phyloP scores from a whole-genome alignment of 2,888 invertebrate genomes.

The Oxyteleia sp. region DNA sequence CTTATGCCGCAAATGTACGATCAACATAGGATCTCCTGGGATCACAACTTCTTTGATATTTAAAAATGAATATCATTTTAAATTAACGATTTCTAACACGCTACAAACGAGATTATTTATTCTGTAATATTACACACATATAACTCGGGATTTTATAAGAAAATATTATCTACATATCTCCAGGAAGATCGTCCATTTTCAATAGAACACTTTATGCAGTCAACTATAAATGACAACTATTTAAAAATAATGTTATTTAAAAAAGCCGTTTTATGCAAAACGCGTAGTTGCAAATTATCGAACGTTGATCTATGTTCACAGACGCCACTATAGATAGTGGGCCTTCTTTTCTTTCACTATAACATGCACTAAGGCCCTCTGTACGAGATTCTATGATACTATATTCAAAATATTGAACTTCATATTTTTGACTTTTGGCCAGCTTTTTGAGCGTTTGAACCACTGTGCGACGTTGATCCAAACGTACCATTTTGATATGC shows the following conservation, averaged over 20 bases:
- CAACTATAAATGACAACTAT: slow-evolving; percentile 2
- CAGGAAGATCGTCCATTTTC: not conserved
- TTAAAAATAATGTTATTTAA: not conserved
- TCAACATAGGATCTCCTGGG: slow-evolving; percentile 2
- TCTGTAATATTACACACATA: not conserved
- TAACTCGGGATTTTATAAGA: not conserved
- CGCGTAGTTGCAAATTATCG: not conserved
- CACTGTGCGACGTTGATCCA: too few species aligned
- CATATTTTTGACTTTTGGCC: slow-evolving; percentile 6
- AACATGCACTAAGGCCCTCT: not conserved
- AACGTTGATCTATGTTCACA: not conserved
- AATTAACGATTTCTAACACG: not conserved
- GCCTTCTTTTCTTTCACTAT: not conserved
- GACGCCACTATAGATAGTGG: not conserved
- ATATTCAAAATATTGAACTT: slow-evolving; percentile 4
- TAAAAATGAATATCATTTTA: slow-evolving; percentile 1
- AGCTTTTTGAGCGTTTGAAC: slow-evolving; percentile 11
- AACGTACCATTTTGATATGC: too few species aligned
- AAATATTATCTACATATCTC: slow-evolving; percentile 2
- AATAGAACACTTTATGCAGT: not conserved
- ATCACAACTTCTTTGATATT: slow-evolving; percentile 1
- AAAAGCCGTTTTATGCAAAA: not conserved
- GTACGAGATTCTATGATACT: not conserved
- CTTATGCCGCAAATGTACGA: not conserved
- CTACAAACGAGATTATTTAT: not conserved